Conservation (phyloP, 2,113 vertebrate genomes). For the Cercocebus atys region DNA sequence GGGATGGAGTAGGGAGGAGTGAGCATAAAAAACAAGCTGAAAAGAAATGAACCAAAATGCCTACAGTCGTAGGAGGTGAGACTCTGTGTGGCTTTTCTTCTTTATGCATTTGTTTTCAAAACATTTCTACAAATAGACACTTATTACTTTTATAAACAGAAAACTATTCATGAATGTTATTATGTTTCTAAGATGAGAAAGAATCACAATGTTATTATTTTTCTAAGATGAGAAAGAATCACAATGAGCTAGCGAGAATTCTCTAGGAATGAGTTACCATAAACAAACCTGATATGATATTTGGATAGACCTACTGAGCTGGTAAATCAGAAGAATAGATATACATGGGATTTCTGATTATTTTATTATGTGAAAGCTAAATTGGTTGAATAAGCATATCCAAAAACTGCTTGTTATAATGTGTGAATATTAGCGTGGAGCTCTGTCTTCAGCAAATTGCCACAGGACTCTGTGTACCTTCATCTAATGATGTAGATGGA, state of each 20-base stretch:
- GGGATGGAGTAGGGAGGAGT: too few relatives aligned
- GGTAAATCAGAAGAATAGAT: background rate
- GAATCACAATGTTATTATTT: background rate
- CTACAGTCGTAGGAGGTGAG: background rate
- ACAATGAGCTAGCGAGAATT: background rate
- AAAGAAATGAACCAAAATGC: background rate
- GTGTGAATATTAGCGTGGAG: background rate
- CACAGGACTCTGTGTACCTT: background rate
- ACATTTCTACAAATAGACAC: background rate
- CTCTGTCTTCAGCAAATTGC: background rate
- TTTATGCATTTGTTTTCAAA: constrained; percentile 1
- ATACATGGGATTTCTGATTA: background rate
- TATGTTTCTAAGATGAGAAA: background rate
- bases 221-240: background rate
- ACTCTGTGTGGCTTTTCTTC: background rate
- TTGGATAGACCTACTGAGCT: background rate
- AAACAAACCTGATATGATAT: background rate
- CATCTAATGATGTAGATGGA: background rate
- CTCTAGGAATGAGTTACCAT: background rate
- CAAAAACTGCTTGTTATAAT: background rate
- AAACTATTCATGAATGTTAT: background rate
- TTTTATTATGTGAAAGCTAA: background rate
- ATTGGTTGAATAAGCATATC: background rate
- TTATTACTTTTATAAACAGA: background rate
- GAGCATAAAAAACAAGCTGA: background rate